Evolutionary conservation across 30 jellyfish, hydroid and myxozoan species (phyloP).

Genomic region (Aurelia sp.): DNA sequence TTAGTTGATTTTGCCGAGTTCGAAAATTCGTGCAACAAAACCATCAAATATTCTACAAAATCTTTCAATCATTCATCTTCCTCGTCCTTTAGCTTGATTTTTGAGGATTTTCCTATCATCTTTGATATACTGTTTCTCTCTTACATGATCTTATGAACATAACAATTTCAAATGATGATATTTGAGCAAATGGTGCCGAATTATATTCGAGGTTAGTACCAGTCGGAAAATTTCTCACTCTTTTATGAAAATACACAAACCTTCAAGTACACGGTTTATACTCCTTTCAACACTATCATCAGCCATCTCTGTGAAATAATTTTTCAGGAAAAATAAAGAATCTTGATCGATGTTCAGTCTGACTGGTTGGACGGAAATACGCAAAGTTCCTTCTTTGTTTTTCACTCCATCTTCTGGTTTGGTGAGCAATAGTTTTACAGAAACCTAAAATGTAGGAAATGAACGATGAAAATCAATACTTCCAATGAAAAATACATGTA

Average conservation of each 20-base stretch:
- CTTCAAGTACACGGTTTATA: slow-evolving; percentile 22
- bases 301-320: slow-evolving; percentile 82
- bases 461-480: background rate
- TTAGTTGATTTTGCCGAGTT: too few relatives aligned
- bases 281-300: slow-evolving; percentile 43
- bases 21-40: too few relatives aligned
- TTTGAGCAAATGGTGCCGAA: too few relatives aligned
- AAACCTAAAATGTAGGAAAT: slow-evolving; percentile 43
- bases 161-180: too few relatives aligned
- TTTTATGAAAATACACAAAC: background rate
- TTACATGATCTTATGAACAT: too few relatives aligned
- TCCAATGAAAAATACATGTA: background rate
- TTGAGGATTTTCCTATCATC: too few relatives aligned
- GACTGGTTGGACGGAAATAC: slow-evolving; percentile 94
- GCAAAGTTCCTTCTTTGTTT: slow-evolving; percentile 85
- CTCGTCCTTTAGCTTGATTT: too few relatives aligned
- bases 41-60: too few relatives aligned
- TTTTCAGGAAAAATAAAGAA: slow-evolving; percentile 81
- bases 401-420: slow-evolving; percentile 96
- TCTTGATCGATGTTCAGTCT: slow-evolving; percentile 96
- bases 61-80: too few relatives aligned
- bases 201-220: too few relatives aligned
- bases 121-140: too few relatives aligned
- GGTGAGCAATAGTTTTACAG: slow-evolving; percentile 76
- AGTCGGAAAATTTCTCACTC: too few relatives aligned